Evolutionary conservation across 2,888 invertebrate genomes (phyloP), one percentile per base, ranked within the genome.

Genomic region (Melieria omissa): DNA sequence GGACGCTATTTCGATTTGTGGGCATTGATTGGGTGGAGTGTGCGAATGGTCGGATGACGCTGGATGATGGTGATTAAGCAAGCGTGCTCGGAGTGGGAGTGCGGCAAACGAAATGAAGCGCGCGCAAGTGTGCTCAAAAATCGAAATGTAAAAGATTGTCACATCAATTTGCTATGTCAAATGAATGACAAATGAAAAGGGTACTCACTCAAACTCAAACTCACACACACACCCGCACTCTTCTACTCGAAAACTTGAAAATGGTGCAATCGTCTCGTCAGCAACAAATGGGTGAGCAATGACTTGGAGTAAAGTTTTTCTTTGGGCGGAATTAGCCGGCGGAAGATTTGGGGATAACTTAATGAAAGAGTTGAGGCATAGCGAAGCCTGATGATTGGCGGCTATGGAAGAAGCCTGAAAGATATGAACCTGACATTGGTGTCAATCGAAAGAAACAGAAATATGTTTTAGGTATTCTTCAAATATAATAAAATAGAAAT

Each of bases 111-210:
- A 52, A 5, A 8, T 52, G 52, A 52, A 52, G 41, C 47, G 14
- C 42, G 42, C 42, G 52, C 52, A 64, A 62, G 16, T 60, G 60
- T 47, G 45, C 54, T 54, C 63, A 63, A 76, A 77, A 81, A 82
- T 82, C 80, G 80, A 82, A 76, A 82, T 82, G 79, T 79, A 80
- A 81, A 80, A 80, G 78, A 80, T 80, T 82, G 83, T 82, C 82
- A 81, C 80, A 81, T 82, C 80, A 81, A 82, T 83, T 80, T 81
- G 80, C 77, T 76, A 78, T 80, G 81, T 82, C 80, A 76, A 67
- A 72, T 76, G 70, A 79, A 79, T 82, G 82, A 82, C 81, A 81
- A 80, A 79, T 82, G 78, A 80, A 80, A 80, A 80, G 81, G 80
- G 80, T 79, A 75, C 58, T 52, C 29, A 54, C 66, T 64, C 71